These are phyloP conservation scores for Lasioglossum pauxillum DNA, from an alignment of 2,888 invertebrate genomes.

Conservation along the genomic window DNA sequence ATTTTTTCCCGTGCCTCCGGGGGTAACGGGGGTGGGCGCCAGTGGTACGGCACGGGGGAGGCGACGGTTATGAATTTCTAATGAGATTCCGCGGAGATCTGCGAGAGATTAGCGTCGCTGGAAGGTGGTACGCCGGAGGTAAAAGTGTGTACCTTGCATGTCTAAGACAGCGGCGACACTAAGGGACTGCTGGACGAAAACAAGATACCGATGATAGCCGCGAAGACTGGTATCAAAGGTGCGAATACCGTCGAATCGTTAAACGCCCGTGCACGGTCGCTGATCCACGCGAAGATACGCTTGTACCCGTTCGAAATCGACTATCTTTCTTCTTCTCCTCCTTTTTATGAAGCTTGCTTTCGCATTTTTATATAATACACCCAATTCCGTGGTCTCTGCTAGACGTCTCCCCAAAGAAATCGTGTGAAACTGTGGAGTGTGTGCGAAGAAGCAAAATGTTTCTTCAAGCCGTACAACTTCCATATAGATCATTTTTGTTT, in stretches of 20 bases:
- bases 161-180: constrained; percentile 74
- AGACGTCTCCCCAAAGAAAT: background rate
- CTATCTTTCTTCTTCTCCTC: background rate
- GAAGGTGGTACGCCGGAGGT: constrained; percentile 72
- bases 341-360: background rate
- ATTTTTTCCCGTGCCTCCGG: constrained; percentile 74
- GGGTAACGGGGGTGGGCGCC: constrained; percentile 34
- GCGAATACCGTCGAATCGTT: constrained; percentile 36
- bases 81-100: constrained; percentile 84
- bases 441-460: background rate
- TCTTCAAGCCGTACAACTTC: background rate
- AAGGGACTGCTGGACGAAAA: constrained; percentile 72
- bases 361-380: constrained; percentile 1
- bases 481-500: no score
- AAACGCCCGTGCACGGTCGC: background rate
- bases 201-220: constrained; percentile 70
- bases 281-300: background rate
- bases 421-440: background rate
- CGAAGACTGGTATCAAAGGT: constrained; percentile 9
- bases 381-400: background rate
- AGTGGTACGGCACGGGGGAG: constrained; percentile 67
- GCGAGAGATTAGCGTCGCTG: constrained; percentile 82
- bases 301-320: constrained; percentile 1
- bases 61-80: constrained; percentile 84
- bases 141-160: constrained; percentile 80